Conservation (phyloP, 1,140 invertebrate genomes). For the Hesperophylax magnus region DNA sequence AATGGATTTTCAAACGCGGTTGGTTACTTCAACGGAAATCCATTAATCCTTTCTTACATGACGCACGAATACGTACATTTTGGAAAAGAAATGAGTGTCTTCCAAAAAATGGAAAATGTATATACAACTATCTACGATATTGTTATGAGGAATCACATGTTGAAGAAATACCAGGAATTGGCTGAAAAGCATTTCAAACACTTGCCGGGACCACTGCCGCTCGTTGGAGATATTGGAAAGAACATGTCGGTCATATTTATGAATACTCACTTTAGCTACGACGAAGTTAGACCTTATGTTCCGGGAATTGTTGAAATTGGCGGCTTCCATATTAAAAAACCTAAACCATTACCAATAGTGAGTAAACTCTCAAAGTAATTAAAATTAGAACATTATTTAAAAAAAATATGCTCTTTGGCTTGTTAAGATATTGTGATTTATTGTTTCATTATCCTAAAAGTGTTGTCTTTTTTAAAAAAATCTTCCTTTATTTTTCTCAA, state of each 20-base stretch:
- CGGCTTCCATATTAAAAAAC: conserved; percentile 67
- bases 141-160: conserved; percentile 40
- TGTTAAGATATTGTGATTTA: no score
- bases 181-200: conserved; percentile 61
- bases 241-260: conserved; percentile 72
- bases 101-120: conserved; percentile 47
- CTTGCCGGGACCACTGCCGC: conserved; percentile 58
- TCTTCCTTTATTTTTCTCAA: no score
- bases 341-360: conserved; percentile 63
- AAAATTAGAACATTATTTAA: no score
- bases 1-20: conserved; percentile 62
- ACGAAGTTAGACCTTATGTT: conserved; percentile 66
- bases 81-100: conserved; percentile 40
- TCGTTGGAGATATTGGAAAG: conserved; percentile 67
- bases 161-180: conserved; percentile 54
- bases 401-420: no score
- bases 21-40: conserved; percentile 65
- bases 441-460: no score
- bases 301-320: conserved; percentile 70
- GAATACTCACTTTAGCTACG: conserved; percentile 69
- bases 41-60: conserved; percentile 60
- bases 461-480: no score
- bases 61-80: conserved; percentile 46
- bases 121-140: conserved; percentile 49
- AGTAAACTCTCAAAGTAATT: conserved; percentile 37